Base-by-base conservation (phyloP, 2,888 invertebrate species). In the Neocrepidodera transversa region DNA sequence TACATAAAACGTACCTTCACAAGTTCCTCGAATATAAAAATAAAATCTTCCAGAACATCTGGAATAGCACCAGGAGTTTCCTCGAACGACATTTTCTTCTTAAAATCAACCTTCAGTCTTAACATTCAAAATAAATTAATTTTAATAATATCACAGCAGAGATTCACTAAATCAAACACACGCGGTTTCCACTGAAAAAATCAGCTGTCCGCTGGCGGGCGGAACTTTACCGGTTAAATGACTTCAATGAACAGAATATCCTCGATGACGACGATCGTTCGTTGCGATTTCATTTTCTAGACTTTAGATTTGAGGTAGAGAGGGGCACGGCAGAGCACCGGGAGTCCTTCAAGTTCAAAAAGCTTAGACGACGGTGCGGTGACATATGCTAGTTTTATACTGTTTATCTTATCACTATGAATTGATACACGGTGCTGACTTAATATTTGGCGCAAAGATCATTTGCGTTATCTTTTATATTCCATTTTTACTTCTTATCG, bases 21-120 rank as follows among this genome's bases (percentile, higher is more conserved):
- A 14, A 68, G 32, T 52, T 62, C 60, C 51, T 58, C 58, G 56
- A 68, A 64, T 26, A 69, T 51, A 23, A 47, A 47, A 5, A 64
- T 54, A 79, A 90, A 88, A 79, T 91, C 90, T 76, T 88, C 88
- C 79, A 90, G 84, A 71, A 89, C 85, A 79, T 89, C 88, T 69
- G 89, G 89, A 68, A 87, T 82, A 74, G 83, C 78, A 71, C 82
- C 80, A 69, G 82, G 79, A 20, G 86, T 77, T 77, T 86, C 88
- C 76, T 87, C 82, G 74, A 89, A 89, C 75, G 86, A 85, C 76
- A 86, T 85, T 86, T 90, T 87, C 76, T 81, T 84, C 17, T 10
- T 10, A 8, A 10, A 13, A 26, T 7, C 26, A 26, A 36, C 35
- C 26, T 57, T 51, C 51, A 57, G 50, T 57, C 17, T 38, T 17